Conservation (phyloP, 2,888 invertebrate genomes). For the Frankliniella fusca region DNA sequence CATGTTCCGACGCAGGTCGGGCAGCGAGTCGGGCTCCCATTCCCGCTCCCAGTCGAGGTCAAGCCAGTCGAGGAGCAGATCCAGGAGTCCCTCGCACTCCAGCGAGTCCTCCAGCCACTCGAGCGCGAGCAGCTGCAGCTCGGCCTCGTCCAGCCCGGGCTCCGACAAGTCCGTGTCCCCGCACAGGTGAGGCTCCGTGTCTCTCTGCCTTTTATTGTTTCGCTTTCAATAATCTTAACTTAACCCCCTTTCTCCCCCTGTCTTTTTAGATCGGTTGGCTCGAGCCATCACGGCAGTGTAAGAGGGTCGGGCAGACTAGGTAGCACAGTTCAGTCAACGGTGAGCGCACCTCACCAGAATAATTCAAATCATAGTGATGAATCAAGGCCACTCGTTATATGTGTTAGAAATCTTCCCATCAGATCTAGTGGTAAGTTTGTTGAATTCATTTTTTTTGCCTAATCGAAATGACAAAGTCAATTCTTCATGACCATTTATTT, state of each 20-base stretch:
- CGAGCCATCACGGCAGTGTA: constrained; percentile 39
- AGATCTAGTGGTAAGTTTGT: constrained; percentile 58
- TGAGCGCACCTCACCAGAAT: constrained; percentile 41
- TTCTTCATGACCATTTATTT: not conserved
- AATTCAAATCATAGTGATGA: constrained; percentile 57
- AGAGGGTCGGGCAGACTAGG: constrained; percentile 40
- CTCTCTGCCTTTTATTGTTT: not conserved
- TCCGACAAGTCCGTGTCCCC: constrained; percentile 45
- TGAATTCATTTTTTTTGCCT: not conserved
- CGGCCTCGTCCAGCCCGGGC: constrained; percentile 52
- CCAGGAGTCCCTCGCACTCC: constrained; percentile 48
- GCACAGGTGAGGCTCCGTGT: constrained; percentile 40
- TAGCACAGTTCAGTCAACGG: constrained; percentile 43
- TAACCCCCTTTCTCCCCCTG: constrained; percentile 21
- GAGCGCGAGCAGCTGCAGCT: constrained; percentile 54
- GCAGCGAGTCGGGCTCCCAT: constrained; percentile 41
- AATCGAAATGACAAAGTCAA: not conserved
- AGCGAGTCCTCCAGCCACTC: constrained; percentile 55
- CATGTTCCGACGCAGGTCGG: constrained; percentile 38
- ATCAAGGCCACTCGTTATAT: constrained; percentile 78
- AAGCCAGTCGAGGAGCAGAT: constrained; percentile 56
- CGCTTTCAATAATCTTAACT: not conserved
- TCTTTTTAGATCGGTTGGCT: constrained; percentile 29
- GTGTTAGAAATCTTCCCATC: constrained; percentile 84
- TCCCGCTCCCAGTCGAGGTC: constrained; percentile 47